Percentiles rank a stretch among this genome's conserved stretches.
Conservation (phyloP, 37 sponge, comb jelly and placozoan genomes). For the Cladorhizidae sp. region DNA sequence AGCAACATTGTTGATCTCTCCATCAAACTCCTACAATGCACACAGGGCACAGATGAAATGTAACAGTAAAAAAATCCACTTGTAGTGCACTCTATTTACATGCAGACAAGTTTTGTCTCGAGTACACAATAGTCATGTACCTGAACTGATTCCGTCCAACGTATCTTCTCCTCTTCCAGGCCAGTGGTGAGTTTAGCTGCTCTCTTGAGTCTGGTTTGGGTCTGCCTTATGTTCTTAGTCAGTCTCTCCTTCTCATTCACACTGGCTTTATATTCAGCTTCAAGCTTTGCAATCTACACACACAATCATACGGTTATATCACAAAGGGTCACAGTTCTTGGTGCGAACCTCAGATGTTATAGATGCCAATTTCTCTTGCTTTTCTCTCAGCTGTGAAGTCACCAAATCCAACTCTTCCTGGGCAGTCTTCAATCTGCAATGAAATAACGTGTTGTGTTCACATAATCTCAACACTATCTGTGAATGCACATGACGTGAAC, state of each 20-base stretch:
- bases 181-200: constrained; percentile 94
- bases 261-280: constrained; percentile 78
- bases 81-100: neutral
- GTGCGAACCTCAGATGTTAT: constrained; percentile 84
- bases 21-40: constrained; percentile 63
- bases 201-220: constrained; percentile 86
- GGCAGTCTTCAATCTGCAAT: constrained; percentile 76
- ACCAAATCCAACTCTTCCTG: constrained; percentile 82
- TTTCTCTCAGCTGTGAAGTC: constrained; percentile 84
- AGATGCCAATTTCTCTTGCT: constrained; percentile 82
- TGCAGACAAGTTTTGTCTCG: neutral
- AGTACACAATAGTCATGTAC: constrained; percentile 16
- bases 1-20: constrained; percentile 95
- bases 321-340: neutral
- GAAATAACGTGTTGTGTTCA: no score
- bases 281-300: constrained; percentile 62
- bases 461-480: no score
- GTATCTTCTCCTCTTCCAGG: constrained; percentile 94
- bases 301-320: neutral
- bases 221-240: constrained; percentile 81
- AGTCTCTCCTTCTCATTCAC: constrained; percentile 91
- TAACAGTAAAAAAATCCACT: neutral
- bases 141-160: constrained; percentile 94
- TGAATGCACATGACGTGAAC: no score
- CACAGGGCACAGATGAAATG: neutral